A percentile compares a stretch with the other conserved stretches of the same genome.
Evolutionary conservation across 2,113 vertebrate species (phyloP).

Genomic region (Chaenocephalus aceratus): DNA sequence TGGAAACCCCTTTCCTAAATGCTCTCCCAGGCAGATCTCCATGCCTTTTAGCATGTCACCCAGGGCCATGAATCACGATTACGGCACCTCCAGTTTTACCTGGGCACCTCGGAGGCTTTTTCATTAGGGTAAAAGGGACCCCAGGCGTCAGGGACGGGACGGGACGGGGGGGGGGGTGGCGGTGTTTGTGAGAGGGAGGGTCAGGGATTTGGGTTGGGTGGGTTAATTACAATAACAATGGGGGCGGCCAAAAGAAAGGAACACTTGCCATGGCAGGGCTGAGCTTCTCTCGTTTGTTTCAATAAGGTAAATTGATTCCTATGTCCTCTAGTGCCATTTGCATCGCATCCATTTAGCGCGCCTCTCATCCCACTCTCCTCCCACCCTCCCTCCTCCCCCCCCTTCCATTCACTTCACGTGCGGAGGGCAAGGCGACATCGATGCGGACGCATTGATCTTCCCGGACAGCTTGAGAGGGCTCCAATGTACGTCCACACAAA

Average conservation of each 20-base stretch:
- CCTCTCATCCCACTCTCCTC: constrained; percentile 63
- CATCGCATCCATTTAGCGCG: constrained; percentile 81
- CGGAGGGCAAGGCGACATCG: constrained; percentile 69
- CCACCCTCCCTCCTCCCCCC: constrained; percentile 29
- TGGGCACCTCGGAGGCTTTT: constrained; percentile 72
- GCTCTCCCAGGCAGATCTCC: constrained; percentile 67
- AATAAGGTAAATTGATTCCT: constrained; percentile 86
- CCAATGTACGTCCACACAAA: background rate
- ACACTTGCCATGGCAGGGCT: constrained; percentile 56
- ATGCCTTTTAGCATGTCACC: constrained; percentile 76
- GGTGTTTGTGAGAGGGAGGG: constrained; percentile 63
- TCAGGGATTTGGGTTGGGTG: constrained; percentile 70
- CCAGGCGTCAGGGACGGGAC: constrained; percentile 27
- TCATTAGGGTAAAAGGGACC: constrained; percentile 83
- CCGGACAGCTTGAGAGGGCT: constrained; percentile 48
- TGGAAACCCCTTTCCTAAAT: constrained; percentile 73
- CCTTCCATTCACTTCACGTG: constrained; percentile 65
- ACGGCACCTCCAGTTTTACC: constrained; percentile 70
- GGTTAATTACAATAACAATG: constrained; percentile 84
- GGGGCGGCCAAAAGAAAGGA: constrained; percentile 71
- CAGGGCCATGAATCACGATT: constrained; percentile 78
- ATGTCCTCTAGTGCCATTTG: constrained; percentile 83
- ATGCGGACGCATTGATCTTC: constrained; percentile 75
- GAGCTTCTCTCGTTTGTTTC: constrained; percentile 84
- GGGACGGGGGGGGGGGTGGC: constrained; percentile 44